Evolutionary conservation across 2,113 vertebrate genomes (phyloP).

Genomic region (Cololabis saira): DNA sequence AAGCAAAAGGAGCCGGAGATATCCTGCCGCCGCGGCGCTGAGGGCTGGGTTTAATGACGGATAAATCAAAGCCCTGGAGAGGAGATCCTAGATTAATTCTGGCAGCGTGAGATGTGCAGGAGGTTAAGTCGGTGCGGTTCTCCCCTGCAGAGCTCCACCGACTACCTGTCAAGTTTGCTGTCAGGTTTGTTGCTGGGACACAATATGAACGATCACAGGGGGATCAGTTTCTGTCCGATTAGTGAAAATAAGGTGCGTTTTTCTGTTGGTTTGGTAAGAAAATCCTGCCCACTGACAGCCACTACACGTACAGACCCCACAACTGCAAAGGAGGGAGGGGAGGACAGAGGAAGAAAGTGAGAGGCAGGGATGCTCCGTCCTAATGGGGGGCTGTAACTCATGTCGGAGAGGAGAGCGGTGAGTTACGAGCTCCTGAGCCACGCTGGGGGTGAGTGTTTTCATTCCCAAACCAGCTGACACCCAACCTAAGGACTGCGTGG

Average conservation of each 20-base stretch:
- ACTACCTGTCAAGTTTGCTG: slow-evolving; percentile 42
- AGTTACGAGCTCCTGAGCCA: slow-evolving; percentile 66
- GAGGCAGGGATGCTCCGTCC: slow-evolving; percentile 47
- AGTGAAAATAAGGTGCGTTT: slow-evolving; percentile 71
- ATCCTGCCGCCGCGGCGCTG: slow-evolving; percentile 10
- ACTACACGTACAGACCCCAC: slow-evolving; percentile 44
- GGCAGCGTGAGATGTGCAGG: slow-evolving; percentile 45
- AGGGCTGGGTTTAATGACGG: slow-evolving; percentile 24
- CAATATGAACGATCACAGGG: slow-evolving; percentile 60
- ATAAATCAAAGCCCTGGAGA: slow-evolving; percentile 53
- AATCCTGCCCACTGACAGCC: slow-evolving; percentile 52
- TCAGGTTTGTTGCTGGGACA: slow-evolving; percentile 48
- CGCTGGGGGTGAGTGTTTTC: slow-evolving; percentile 69
- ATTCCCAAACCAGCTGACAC: slow-evolving; percentile 64
- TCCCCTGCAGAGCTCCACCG: slow-evolving; percentile 51
- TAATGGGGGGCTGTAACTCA: slow-evolving; percentile 64
- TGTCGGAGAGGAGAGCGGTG: slow-evolving; percentile 47
- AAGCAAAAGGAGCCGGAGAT: slow-evolving; percentile 12
- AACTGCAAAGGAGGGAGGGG: slow-evolving; percentile 5
- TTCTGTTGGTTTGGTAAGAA: slow-evolving; percentile 41
- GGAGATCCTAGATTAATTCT: slow-evolving; percentile 29
- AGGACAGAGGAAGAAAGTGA: slow-evolving; percentile 33
- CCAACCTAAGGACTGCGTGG: slow-evolving; percentile 57
- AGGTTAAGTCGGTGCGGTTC: slow-evolving; percentile 52
- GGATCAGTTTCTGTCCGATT: slow-evolving; percentile 53